A percentile compares a stretch with the other conserved stretches of the same genome.
Conservation (phyloP, 2,113 vertebrate species). For the Plecotus auritus region DNA sequence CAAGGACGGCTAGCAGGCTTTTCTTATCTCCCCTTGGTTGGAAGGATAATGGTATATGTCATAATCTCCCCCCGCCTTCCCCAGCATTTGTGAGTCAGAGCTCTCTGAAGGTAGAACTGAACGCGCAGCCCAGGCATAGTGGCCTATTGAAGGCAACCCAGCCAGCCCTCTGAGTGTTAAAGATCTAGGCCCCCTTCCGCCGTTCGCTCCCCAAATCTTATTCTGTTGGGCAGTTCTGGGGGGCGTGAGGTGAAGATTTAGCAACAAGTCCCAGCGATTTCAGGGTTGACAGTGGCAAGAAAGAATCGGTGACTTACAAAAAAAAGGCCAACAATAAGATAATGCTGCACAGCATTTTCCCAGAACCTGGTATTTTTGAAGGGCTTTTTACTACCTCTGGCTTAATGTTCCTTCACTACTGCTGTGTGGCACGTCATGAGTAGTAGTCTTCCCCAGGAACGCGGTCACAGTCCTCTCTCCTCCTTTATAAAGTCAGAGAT, state of each 20-base stretch:
- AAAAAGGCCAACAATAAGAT: slow-evolving; percentile 38
- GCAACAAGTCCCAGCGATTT: slow-evolving; percentile 65
- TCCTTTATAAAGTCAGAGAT: slow-evolving; percentile 49
- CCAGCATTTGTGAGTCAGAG: slow-evolving; percentile 66
- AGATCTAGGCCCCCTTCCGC: background rate
- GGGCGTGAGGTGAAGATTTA: slow-evolving; percentile 37
- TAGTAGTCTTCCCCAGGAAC: slow-evolving; percentile 32
- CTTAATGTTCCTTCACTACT: background rate
- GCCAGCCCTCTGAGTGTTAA: slow-evolving; percentile 23
- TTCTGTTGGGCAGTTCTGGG: background rate
- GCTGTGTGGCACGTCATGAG: slow-evolving; percentile 43
- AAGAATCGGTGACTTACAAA: slow-evolving; percentile 31
- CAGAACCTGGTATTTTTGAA: slow-evolving; percentile 34
- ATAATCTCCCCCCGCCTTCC: background rate
- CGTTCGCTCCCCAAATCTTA: background rate
- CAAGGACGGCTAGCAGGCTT: slow-evolving; percentile 1
- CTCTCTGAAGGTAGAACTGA: slow-evolving; percentile 50
- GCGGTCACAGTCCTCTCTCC: slow-evolving; percentile 27
- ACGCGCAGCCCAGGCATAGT: slow-evolving; percentile 55
- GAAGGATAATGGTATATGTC: slow-evolving; percentile 60
- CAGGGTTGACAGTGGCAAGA: background rate
- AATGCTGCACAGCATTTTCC: slow-evolving; percentile 27
- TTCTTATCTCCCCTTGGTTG: background rate
- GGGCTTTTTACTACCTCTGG: slow-evolving; percentile 39
- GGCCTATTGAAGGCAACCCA: slow-evolving; percentile 53